Conservation (phyloP, 2,113 vertebrate species). For the Menura novaehollandiae region DNA sequence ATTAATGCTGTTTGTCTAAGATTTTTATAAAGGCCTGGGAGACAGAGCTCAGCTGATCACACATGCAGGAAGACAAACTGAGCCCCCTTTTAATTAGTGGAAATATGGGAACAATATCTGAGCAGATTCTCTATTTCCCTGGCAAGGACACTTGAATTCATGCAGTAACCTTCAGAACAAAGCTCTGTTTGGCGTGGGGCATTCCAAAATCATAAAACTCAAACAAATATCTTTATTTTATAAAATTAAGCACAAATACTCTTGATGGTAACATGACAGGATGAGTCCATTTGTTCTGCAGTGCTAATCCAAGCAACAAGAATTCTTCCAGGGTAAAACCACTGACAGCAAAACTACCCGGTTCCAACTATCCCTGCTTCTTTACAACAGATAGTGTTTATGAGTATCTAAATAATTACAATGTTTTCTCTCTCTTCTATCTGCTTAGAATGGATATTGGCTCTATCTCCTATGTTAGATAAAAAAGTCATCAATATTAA, state of each 20-base stretch:
- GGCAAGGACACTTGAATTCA: not conserved
- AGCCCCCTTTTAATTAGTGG: not conserved
- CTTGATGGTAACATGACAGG: not conserved
- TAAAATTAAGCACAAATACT: not conserved
- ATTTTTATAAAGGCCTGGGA: not conserved
- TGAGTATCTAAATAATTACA: not conserved
- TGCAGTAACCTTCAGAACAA: not conserved
- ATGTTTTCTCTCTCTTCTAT: not conserved
- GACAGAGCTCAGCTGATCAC: not conserved
- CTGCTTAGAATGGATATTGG: not conserved
- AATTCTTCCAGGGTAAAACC: not conserved
- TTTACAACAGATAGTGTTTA: not conserved
- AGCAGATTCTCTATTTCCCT: not conserved
- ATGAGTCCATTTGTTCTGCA: not conserved
- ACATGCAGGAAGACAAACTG: not conserved
- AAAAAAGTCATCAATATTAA: not conserved
- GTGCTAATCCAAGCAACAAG: not conserved
- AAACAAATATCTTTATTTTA: not conserved
- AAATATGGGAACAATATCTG: not conserved
- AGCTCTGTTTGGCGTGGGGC: not conserved
- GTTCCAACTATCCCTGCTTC: not conserved
- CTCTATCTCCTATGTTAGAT: not conserved
- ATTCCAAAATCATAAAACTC: not conserved
- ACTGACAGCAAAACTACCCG: not conserved
- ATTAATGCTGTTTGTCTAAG: not conserved